These are phyloP conservation scores for Dynastes maya DNA, from an alignment of 2,888 invertebrate species.

Conservation along the genomic window DNA sequence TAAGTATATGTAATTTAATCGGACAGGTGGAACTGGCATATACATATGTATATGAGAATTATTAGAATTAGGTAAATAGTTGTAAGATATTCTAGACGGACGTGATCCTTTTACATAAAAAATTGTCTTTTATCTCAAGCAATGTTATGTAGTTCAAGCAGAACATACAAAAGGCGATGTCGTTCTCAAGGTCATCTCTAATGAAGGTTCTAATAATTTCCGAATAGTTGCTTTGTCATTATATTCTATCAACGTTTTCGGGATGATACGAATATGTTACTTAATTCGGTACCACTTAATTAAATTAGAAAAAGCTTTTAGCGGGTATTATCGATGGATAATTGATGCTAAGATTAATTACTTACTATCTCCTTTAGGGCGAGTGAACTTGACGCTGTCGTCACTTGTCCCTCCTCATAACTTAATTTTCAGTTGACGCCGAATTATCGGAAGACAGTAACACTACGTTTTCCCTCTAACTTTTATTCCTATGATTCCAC, in stretches of 20 bases:
- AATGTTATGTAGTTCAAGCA: too few species aligned
- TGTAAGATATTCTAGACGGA: too few species aligned
- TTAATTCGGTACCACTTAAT: constrained; percentile 37
- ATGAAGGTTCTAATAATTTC: background rate
- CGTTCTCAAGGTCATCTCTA: background rate
- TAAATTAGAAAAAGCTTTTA: constrained; percentile 55
- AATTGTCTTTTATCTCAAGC: too few species aligned
- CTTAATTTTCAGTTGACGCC: constrained; percentile 25
- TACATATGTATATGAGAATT: too few species aligned
- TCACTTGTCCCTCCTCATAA: constrained; percentile 39
- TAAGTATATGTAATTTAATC: too few species aligned
- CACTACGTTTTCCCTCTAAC: too few species aligned
- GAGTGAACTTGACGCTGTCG: constrained; percentile 46
- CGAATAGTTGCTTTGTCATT: constrained; percentile 28
- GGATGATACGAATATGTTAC: background rate
- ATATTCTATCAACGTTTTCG: background rate
- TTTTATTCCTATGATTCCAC: too few species aligned
- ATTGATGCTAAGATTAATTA: constrained; percentile 55
- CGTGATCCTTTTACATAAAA: too few species aligned
- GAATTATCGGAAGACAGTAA: background rate
- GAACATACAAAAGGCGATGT: too few species aligned
- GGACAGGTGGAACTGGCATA: too few species aligned
- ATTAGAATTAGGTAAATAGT: too few species aligned
- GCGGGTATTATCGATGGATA: constrained; percentile 47
- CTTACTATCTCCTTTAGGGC: constrained; percentile 29